Evolutionary conservation across 2,888 invertebrate species (phyloP).

Genomic region (Andrena marginata): DNA sequence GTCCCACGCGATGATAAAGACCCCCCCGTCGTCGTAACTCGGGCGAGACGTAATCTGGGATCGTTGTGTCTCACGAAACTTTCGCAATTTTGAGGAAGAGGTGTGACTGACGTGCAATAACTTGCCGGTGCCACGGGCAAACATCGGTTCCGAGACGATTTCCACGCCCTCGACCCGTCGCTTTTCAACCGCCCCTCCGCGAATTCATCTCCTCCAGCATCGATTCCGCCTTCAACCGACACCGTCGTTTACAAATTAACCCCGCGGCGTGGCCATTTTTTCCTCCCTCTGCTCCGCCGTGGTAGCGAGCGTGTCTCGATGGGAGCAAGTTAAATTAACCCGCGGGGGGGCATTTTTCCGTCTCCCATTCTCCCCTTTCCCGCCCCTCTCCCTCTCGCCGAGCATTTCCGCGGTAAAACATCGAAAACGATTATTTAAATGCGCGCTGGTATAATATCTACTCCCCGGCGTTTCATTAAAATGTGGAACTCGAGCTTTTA

Average conservation of each 20-base stretch:
- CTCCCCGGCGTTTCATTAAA: slow-evolving; percentile 47
- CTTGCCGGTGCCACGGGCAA: slow-evolving; percentile 60
- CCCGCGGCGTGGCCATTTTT: slow-evolving; percentile 49
- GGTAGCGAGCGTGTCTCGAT: slow-evolving; percentile 49
- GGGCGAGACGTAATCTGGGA: slow-evolving; percentile 67
- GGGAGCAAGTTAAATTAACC: slow-evolving; percentile 66
- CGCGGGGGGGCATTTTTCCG: slow-evolving; percentile 39
- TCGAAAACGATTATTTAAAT: slow-evolving; percentile 50
- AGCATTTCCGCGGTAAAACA: slow-evolving; percentile 33
- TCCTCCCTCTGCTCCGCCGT: slow-evolving; percentile 42
- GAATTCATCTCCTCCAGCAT: slow-evolving; percentile 59
- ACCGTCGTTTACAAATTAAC: slow-evolving; percentile 71
- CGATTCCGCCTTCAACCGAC: slow-evolving; percentile 47
- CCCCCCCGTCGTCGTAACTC: slow-evolving; percentile 54
- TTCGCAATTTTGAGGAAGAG: slow-evolving; percentile 74
- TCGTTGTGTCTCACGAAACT: slow-evolving; percentile 76
- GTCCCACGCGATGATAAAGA: slow-evolving; percentile 64
- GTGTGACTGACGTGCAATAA: slow-evolving; percentile 79
- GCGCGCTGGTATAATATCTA: slow-evolving; percentile 47
- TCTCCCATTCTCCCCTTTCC: neutral
- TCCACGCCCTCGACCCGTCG: slow-evolving; percentile 23
- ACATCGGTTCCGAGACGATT: slow-evolving; percentile 62
- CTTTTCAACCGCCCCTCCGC: slow-evolving; percentile 37
- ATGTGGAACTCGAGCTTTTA: slow-evolving; percentile 28
- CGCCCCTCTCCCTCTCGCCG: neutral